Evolutionary conservation across 2,888 invertebrate genomes (phyloP).

Genomic region (Spilosoma lubricipeda): DNA sequence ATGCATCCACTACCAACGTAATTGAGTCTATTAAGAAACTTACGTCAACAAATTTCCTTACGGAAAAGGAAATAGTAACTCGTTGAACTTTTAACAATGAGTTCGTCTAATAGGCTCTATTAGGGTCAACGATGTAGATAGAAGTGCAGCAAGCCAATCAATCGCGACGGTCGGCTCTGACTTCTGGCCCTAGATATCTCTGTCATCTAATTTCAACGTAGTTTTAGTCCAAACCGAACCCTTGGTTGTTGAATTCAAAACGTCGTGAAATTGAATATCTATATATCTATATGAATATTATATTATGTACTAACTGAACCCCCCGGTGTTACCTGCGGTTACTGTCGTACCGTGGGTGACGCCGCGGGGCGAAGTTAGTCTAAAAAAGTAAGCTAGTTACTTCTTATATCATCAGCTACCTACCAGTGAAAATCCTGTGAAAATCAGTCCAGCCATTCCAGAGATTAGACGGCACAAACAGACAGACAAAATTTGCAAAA

Average conservation of each 20-base stretch:
- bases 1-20: background rate
- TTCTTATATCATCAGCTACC: no score
- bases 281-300: no score
- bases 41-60: constrained; percentile 16
- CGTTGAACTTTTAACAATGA: constrained; percentile 50
- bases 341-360: no score
- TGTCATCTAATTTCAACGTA: background rate
- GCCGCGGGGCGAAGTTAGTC: no score
- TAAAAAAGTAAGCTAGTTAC: no score
- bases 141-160: constrained; percentile 54
- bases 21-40: background rate
- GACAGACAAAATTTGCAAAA: no score
- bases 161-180: constrained; percentile 30
- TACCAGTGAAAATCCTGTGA: no score
- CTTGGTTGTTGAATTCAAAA: background rate
- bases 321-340: no score
- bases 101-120: constrained; percentile 51
- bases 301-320: no score
- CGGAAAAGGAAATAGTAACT: constrained; percentile 24
- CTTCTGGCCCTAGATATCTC: background rate
- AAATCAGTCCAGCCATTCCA: no score
- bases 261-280: no score
- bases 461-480: no score
- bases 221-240: background rate
- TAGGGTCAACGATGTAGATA: constrained; percentile 58